Evolutionary conservation across 2,797 vertebrate species (phyloP), one percentile per base, ranked within the genome.

Genomic region (Sebastolobus alascanus): DNA sequence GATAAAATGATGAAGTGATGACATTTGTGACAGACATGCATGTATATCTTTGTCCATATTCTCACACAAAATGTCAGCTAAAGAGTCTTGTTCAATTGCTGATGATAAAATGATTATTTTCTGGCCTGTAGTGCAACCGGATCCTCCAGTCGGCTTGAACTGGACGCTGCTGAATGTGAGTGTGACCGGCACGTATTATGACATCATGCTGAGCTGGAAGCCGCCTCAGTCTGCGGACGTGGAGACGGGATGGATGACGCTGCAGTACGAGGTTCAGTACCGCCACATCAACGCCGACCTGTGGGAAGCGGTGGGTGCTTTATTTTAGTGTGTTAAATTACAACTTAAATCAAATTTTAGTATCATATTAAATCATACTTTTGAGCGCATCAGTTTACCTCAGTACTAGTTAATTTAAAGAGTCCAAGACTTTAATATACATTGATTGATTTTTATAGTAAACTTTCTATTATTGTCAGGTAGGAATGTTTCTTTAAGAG

Each of bases 221-320:
- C 96, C 97, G 1, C 98, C 98, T 2, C 84, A 92, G 76, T 97
- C 96, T 10, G 97, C 97, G 20, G 94, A 96, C 54, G 96, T 98
- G 84, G 86, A 82, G 77, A 96, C 80, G n/a, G 97, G 97, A 29
- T 99, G 97, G 98, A 96, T 98, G 84, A 93, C 77, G 13, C 95
- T 99, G 78, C 92, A 95, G 70, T 99, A 99, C 61, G 96, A 99
- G 81, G 92, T 97, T 37, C 97, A 98, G 75, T 94, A 97, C 92
- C 97, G 97, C 82, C 61, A 89, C 22, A 68, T 63, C 9, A 77
- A 65, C 71, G 82, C 91, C 3, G 82, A 87, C 4, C 38, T 12
- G 43, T 96, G 96, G 96, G 66, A 88, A 73, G 58, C 5, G 80
- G 95, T 96, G 79, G 67, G 95, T 90, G 55, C 52, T 33, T 63